Evolutionary conservation across 2,113 vertebrate species (phyloP), one percentile per base, ranked within the genome.

Genomic region (Plestiodon gilberti): DNA sequence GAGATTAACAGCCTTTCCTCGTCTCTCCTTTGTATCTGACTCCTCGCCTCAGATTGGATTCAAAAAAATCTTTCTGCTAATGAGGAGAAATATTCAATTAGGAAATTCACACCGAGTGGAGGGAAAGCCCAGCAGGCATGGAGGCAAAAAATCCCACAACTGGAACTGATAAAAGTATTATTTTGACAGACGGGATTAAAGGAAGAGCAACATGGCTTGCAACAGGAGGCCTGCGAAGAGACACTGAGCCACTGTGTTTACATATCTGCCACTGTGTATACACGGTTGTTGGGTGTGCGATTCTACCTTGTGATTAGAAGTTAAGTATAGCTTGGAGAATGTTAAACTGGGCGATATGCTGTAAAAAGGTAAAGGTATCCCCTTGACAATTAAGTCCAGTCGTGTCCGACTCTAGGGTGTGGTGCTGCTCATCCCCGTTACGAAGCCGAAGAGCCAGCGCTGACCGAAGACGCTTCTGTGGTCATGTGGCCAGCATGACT

Each of bases 141-240:
- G 81, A 89, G 65, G 83, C 83, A 91, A 91, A 91, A 91, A 94
- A 90, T 78, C 33, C 48, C 84, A 87, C 88, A 84, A 87, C 92
- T 89, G 90, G 79, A 81, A 77, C 78, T 89, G 87, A 90, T 91
- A 93, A 92, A 90, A 23, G 67, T 22, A 86, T 89, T 81, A 86
- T 94, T 88, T 93, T 91, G 93, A 91, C 74, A 91, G 93, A 90
- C 0, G 0, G 23, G 62, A 92, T 91, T 61, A 86, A 86, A 77
- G 52, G 52, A 91, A 93, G 23, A 93, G 40, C 59, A 83, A 79
- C 22, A 90, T 90, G 81, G 3, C 20, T 61, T 86, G 17, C 62
- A 57, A 74, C 82, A 85, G 74, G 81, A 85, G 38, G 48, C 38
- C 55, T 70, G 85, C 88, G 74, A 88, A 0, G 0, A 35, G 89